Evolutionary conservation across 2,888 invertebrate species (phyloP), one percentile per base, ranked within the genome.

Genomic region (Eupithecia abbreviata): DNA sequence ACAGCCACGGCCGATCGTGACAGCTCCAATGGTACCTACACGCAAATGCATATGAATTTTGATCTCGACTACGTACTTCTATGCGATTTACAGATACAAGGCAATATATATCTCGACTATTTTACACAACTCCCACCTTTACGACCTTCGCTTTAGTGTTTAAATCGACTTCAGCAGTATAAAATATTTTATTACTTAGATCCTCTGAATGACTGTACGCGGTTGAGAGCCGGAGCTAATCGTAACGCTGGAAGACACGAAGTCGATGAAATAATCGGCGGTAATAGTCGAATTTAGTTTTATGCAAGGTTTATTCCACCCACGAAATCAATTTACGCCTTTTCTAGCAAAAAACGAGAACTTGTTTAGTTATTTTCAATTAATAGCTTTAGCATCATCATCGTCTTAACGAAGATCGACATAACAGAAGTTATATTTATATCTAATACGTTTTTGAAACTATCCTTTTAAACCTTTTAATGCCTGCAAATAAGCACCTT

Each of bases 1-100:
- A 90, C 90, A 90, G 89, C 89, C 90, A 90, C 88, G 90, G 91
- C 86, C 87, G 90, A 90, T 92, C 92, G 92, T 93, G 92, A 91
- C 91, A 89, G 90, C 90, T 89, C 85, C 88, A 88, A 87, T 88
- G 86, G 88, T 89, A 49, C 69, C 30, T 69, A 86, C 87, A 90
- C 86, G 89, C 91, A 90, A 91, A 92, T 91, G 90, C 90, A 89
- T 87, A 87, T 83, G 82, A 86, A 85, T 83, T 84, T 84, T 85
- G 85, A 88, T 87, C 86, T 85, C 86, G 82, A 84, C 82, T 68
- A 45, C 18, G 67, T 79, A 91, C 93, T 94, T 93, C 93, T 92
- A 91, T 91, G 86, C 85, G 79, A 87, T 80, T 82, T 76, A 82
- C 81, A 82, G 82, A 82, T 83, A 76, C 30, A 76, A 73, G 75